These are phyloP conservation scores for Donacobius atricapilla DNA, from an alignment of 2,113 vertebrate species.

Conservation along the genomic window DNA sequence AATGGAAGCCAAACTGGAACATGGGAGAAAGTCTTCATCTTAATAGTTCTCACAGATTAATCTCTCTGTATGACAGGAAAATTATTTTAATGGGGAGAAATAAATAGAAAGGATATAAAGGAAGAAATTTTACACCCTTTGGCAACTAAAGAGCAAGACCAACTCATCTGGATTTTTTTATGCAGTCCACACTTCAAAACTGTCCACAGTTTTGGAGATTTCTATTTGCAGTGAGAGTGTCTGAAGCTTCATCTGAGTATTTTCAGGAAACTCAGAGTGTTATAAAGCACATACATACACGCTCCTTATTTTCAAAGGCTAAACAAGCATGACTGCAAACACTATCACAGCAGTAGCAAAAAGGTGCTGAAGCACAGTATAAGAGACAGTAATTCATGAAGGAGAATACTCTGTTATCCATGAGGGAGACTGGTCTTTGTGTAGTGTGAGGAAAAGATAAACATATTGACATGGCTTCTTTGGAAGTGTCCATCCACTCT, in stretches of 20 bases:
- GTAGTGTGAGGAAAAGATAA: background rate
- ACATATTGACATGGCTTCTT: background rate
- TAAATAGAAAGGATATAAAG: background rate
- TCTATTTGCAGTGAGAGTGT: background rate
- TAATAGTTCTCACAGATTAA: background rate
- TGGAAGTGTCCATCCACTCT: conserved; percentile 26
- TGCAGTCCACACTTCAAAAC: background rate
- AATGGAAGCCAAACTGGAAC: background rate
- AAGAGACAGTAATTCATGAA: background rate
- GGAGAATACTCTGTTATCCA: background rate
- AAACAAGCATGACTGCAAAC: background rate
- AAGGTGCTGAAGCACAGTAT: background rate
- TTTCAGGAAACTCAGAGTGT: background rate
- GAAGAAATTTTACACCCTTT: background rate
- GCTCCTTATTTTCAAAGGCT: background rate
- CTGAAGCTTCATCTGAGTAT: background rate
- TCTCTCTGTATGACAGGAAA: background rate
- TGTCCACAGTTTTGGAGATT: background rate
- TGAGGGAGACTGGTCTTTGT: background rate
- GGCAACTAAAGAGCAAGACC: background rate
- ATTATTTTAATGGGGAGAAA: background rate
- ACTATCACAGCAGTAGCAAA: background rate
- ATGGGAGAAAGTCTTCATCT: background rate
- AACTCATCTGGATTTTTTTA: background rate
- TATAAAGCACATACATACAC: background rate